These are phyloP conservation scores for Penaeus japonicus DNA, from an alignment of 1,140 invertebrate genomes.

Conservation along the genomic window DNA sequence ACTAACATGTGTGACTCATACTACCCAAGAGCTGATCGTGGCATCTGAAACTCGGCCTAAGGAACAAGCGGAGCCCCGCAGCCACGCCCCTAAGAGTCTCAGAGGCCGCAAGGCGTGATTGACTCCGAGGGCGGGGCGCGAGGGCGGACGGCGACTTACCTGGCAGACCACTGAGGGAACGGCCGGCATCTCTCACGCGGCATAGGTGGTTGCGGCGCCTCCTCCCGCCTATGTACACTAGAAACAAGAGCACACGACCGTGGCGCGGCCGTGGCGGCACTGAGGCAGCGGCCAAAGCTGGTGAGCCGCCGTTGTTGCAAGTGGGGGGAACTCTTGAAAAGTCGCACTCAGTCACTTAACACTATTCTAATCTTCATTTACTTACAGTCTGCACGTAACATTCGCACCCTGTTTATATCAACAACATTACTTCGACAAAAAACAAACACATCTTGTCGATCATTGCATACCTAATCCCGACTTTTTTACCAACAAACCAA, in stretches of 20 bases:
- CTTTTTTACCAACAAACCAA: constrained; percentile 44
- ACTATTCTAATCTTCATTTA: constrained; percentile 32
- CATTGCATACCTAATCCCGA: constrained; percentile 22
- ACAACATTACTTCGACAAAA: constrained; percentile 38
- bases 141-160: not conserved
- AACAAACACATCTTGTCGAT: constrained; percentile 39
- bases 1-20: too few species aligned
- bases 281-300: constrained; percentile 17
- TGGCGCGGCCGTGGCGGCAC: not conserved
- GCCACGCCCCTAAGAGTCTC: too few species aligned
- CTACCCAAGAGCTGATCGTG: too few species aligned
- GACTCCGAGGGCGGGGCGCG: not conserved
- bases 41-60: too few species aligned
- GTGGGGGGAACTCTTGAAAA: constrained; percentile 46
- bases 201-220: constrained; percentile 36
- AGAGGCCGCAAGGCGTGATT: not conserved
- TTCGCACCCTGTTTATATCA: constrained; percentile 29
- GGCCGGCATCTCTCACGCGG: constrained; percentile 42
- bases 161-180: constrained; percentile 30
- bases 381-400: constrained; percentile 26
- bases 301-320: constrained; percentile 7
- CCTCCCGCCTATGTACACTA: constrained; percentile 47
- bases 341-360: constrained; percentile 43
- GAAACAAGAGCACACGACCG: constrained; percentile 29
- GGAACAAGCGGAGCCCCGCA: too few species aligned